phyloP scores from a whole-genome alignment of 2,888 invertebrate genomes.

The Apodemia duryi region DNA sequence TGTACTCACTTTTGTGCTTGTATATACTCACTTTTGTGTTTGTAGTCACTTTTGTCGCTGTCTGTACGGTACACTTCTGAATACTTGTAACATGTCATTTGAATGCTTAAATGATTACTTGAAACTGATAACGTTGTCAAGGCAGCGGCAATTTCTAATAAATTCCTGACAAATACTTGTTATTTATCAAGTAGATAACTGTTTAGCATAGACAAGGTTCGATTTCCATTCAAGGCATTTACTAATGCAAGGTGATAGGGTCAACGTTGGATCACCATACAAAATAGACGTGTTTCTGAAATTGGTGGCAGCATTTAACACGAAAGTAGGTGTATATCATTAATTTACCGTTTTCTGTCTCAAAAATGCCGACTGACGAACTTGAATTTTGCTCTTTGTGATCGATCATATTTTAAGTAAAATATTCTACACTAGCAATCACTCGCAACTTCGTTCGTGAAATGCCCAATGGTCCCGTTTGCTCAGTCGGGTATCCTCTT shows the following conservation, averaged over 20 bases:
- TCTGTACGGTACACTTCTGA: background rate
- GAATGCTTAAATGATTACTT: conserved; percentile 5
- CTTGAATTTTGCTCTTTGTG: background rate
- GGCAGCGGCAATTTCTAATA: conserved; percentile 9
- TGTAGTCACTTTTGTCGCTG: background rate
- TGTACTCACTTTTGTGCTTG: background rate
- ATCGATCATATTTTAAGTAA: no score
- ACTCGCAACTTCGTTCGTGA: no score
- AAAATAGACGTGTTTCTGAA: background rate
- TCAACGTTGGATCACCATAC: background rate
- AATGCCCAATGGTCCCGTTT: no score
- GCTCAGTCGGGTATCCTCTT: no score
- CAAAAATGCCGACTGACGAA: background rate
- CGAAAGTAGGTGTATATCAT: no score
- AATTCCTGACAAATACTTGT: conserved; percentile 7
- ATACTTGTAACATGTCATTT: conserved; percentile 12
- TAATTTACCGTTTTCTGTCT: background rate
- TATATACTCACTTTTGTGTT: background rate
- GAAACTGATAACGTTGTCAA: conserved; percentile 5
- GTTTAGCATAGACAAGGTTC: conserved; percentile 13
- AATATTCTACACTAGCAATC: no score
- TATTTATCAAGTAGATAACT: conserved; percentile 13
- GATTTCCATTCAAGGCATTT: conserved; percentile 8
- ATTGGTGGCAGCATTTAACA: background rate
- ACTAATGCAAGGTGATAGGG: conserved; percentile 1